Base-by-base conservation (phyloP, 2,888 invertebrate genomes). In the Prenolepis imparis region DNA sequence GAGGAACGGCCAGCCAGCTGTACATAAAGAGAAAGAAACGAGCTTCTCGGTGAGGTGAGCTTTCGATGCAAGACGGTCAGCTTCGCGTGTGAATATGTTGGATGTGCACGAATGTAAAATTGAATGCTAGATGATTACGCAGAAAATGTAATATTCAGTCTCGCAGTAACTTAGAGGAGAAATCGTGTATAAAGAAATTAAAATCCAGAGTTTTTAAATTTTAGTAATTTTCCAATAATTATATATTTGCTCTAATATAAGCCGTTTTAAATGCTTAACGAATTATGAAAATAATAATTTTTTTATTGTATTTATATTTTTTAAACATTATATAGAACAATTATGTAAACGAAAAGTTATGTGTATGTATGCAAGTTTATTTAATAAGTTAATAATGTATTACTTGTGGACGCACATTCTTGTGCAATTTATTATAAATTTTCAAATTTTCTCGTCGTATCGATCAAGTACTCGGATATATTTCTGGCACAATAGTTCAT, bases 401-500 rank as follows among this genome's bases (percentile, higher is more conserved):
- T 9, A 44, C 3, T 44, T 15, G 41, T 5, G 24, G 5, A 44
- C 9, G 12, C 39, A 36, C 12, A 21, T 52, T 57, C 24, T n/a
- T 24, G n/a, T n/a, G 21, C 24, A 55, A 55, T 52, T 28, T 41
- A 28, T 55, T 36, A 39, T 18, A n/a, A 36, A 70, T 70, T 78
- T 70, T 68, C 18, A 8, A 41, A 15, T 57, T 61, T 28, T 66
- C 6, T 21, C 39, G 15, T 41, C 15, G 28, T 44, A 28, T 52
- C 15, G 36, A n/a, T 12, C 57, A 80, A 48, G 44, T 78, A 55
- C 57, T 78, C 32, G 41, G 78, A 78, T 78, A 70, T 44, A 32
- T 70, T 78, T 70, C 78, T 21, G 4, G 11, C 44, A 80, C 78
- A 80, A 80, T 80, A 80, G 72, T 80, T 80, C 72, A 80, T 80